Conservation (phyloP, 2,888 invertebrate genomes). For the Muschampia plurimacula region DNA sequence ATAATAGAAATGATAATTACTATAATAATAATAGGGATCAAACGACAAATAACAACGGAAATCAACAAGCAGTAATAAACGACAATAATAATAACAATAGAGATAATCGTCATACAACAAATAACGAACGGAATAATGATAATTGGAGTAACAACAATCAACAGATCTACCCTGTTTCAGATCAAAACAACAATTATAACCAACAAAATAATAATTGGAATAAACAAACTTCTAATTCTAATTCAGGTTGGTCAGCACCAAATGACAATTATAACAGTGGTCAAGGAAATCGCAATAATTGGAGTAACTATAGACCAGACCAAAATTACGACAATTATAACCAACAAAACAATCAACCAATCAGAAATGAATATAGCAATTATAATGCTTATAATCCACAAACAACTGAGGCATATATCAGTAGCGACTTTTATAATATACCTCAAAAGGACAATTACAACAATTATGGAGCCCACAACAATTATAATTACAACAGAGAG, state of each 20-base stretch:
- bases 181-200: slow-evolving; percentile 16
- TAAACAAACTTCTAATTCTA: slow-evolving; percentile 4
- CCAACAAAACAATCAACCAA: slow-evolving; percentile 14
- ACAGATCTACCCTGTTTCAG: neutral
- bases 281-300: slow-evolving; percentile 13
- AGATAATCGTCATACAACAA: neutral
- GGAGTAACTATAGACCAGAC: neutral
- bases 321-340: slow-evolving; percentile 15
- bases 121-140: slow-evolving; percentile 4
- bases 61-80: neutral
- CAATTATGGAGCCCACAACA: slow-evolving; percentile 11
- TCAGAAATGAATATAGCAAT: neutral
- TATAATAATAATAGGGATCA: neutral
- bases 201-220: slow-evolving; percentile 22
- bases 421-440: slow-evolving; percentile 11
- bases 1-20: neutral
- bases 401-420: slow-evolving; percentile 13
- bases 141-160: slow-evolving; percentile 12
- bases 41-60: slow-evolving; percentile 2
- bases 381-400: neutral
- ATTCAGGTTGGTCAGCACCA: neutral
- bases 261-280: neutral
- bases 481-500: slow-evolving; percentile 13
- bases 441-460: slow-evolving; percentile 5
- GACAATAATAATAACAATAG: neutral